Evolutionary conservation across 2,888 invertebrate species (phyloP), one percentile per base, ranked within the genome.

Genomic region (Philopedon plagiatum): DNA sequence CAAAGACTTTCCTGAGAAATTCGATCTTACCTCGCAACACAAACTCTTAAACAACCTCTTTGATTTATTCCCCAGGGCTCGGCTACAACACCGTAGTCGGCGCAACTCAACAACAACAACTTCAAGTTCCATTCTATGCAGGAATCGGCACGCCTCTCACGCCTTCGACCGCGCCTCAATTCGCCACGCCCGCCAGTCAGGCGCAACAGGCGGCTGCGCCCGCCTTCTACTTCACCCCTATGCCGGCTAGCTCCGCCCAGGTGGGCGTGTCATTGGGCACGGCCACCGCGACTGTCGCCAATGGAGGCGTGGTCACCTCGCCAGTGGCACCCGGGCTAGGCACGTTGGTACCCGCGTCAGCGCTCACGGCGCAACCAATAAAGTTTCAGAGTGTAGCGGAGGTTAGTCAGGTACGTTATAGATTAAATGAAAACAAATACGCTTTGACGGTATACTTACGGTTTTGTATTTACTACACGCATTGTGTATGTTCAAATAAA

Each of bases 321-420:
- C 58, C 73, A 0, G 57, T 61, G 11, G 54, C 78, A 11, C 73
- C 76, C 7, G 70, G 74, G n/a, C 56, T 74, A 41, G 65, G 68
- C 8, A 65, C 75, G n/a, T 21, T 75, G n/a, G 76, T 75, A 23
- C 69, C 75, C 13, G 66, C 75, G 4, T 66, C 77, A 0, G 46
- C 74, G 5, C 60, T 73, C n/a, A 70, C 76, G 8, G 67, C 76
- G 18, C 80, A 77, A 76, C 83, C 83, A 19, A 79, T 84, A 56
- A 85, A 85, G 77, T 84, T 85, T 74, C 85, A 84, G 73, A 84
- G 83, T 67, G 87, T 88, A 65, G 86, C 87, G 46, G 89, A 89
- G 80, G 89, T 89, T 67, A 88, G 88, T 80, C 89, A 87, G 85
- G 87, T 87, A 78, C 75, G 79, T 67, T 26, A 26, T 5, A 26